These are phyloP conservation scores for Tetragonula clypearis DNA, from an alignment of 1,140 invertebrate species.

Conservation along the genomic window DNA sequence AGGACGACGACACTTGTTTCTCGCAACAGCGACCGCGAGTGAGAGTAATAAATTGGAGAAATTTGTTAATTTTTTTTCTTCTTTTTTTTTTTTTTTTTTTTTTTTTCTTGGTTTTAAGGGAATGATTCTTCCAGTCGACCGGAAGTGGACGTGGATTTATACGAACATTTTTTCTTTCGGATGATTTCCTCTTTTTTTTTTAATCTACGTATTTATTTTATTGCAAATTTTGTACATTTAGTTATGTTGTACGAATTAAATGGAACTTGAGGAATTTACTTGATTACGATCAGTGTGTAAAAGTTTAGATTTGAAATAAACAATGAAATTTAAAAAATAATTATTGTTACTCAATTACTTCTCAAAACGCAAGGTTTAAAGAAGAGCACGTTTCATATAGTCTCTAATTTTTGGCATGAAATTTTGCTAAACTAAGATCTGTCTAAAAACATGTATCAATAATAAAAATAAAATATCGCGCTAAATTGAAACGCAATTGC, in stretches of 20 bases:
- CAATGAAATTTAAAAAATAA: neutral
- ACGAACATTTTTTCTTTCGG: neutral
- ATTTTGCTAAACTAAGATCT: neutral
- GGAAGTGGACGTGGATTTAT: neutral
- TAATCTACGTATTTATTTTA: neutral
- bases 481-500: neutral
- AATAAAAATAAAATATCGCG: neutral
- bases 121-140: neutral
- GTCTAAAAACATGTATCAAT: neutral
- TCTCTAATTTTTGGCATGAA: neutral
- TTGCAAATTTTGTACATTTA: neutral
- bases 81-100: too few relatives aligned
- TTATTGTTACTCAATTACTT: neutral
- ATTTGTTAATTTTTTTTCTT: neutral
- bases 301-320: neutral
- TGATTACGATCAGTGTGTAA: neutral
- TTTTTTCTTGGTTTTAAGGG: neutral
- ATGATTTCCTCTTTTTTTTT: neutral
- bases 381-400: neutral
- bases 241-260: neutral
- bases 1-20: slow-evolving; percentile 2
- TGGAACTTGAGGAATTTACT: neutral
- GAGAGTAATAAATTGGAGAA: neutral
- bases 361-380: neutral
- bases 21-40: slow-evolving; percentile 34